Base-by-base conservation (phyloP, 2,797 vertebrate genomes). In the Capromys pilorides region DNA sequence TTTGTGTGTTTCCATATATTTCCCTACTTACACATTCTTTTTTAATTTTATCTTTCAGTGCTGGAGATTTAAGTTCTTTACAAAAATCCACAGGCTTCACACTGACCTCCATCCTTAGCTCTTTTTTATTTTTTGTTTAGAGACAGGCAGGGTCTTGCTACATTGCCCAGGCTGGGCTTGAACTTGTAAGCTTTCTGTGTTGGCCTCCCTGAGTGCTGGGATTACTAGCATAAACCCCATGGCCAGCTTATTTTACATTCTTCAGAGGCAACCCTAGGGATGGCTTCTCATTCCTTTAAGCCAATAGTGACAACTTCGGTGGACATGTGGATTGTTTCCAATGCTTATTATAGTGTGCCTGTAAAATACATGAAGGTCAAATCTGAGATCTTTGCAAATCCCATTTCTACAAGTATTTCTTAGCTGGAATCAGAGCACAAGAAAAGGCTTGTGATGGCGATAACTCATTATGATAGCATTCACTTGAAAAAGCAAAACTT, bases 401-500 rank as follows among this genome's bases (percentile, higher is more conserved):
- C 22, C 49, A 78, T 16, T 71, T 86, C 41, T 93, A 31, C 11
- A 90, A 18, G 45, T 78, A 75, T 24, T 5, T 92, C 12, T 6
- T 87, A 73, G 8, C 79, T 96, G 79, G 69, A 89, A 57, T 78
- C 54, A 95, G 84, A 88, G n/a, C n/a, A 45, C 61, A 77, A 61
- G 67, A 84, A 84, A 88, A 81, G 19, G 3, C 1, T 90, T 91
- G 36, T 71, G 39, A 26, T 73, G 41, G 77, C 31, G n/a, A n/a
- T 69, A 69, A n/a, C 69, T 73, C 36, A 41, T 41, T 73, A 41
- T 75, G 41, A 49, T 77, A 28, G 49, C 8, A n/a, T 95, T 91
- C 75, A 39, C 31, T 77, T 88, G 89, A 95, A 89, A 95, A 94
- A 49, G 82, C 88, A 90, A 86, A 84, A 86, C 0, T 21, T 90